Evolutionary conservation across 1,140 invertebrate species (phyloP).

Genomic region (Ceratitis capitata): DNA sequence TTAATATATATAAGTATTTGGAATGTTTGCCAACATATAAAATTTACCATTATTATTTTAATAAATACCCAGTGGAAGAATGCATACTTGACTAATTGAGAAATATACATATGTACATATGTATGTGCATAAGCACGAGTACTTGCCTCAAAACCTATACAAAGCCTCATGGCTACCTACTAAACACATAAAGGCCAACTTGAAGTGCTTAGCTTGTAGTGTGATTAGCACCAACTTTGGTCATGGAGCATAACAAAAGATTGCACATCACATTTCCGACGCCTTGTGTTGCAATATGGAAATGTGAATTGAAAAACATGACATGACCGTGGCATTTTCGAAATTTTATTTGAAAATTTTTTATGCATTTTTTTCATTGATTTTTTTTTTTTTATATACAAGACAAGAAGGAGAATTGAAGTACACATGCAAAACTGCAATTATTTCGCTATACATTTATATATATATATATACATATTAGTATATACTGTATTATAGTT

Average conservation of each 20-base stretch:
- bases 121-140: too few relatives aligned
- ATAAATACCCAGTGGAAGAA: neutral
- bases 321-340: conserved; percentile 38
- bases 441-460: neutral
- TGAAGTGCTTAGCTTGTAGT: neutral
- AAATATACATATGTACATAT: neutral
- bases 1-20: too few relatives aligned
- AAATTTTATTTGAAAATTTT: neutral
- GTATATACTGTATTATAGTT: too few relatives aligned
- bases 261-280: conserved; percentile 13
- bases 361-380: neutral
- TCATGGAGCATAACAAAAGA: neutral
- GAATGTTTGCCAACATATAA: neutral
- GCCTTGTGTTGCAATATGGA: conserved; percentile 26
- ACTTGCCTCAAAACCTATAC: too few relatives aligned
- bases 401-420: neutral
- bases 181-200: neutral
- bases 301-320: neutral
- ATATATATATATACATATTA: neutral
- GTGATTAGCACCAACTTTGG: neutral
- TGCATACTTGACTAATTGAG: neutral
- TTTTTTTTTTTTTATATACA: neutral
- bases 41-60: neutral
- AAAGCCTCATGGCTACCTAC: too few relatives aligned
- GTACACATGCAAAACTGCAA: too few relatives aligned